A percentile compares a stretch with the other conserved stretches of the same genome.
Conservation (phyloP, 2,797 vertebrate species). For the Holocentrus rufus region DNA sequence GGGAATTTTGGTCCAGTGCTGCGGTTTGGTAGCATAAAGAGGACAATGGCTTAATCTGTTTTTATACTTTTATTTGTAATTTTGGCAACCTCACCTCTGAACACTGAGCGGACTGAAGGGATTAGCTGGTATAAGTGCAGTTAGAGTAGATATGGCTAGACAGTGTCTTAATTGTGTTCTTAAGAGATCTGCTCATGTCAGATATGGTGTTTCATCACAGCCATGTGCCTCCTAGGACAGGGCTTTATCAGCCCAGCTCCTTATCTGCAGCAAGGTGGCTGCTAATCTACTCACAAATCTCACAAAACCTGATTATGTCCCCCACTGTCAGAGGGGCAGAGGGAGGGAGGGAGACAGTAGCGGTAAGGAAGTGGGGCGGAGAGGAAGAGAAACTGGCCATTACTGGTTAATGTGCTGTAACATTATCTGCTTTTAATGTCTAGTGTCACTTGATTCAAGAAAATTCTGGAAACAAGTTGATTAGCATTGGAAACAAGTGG, state of each 20-base stretch:
- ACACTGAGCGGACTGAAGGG: conserved; percentile 33
- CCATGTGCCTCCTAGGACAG: conserved; percentile 65
- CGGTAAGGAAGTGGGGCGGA: conserved; percentile 18
- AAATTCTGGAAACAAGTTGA: no score
- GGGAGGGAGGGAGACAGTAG: conserved; percentile 12
- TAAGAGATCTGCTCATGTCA: conserved; percentile 75
- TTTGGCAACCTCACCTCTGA: conserved; percentile 35
- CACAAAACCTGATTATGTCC: conserved; percentile 75
- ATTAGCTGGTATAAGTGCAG: conserved; percentile 60
- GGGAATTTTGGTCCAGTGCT: conserved; percentile 16
- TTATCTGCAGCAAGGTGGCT: conserved; percentile 77
- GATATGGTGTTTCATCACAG: conserved; percentile 75
- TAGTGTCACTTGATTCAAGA: no score
- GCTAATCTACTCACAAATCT: conserved; percentile 78
- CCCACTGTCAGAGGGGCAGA: conserved; percentile 57
- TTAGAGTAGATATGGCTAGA: conserved; percentile 71
- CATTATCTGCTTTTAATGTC: background rate
- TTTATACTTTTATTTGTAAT: conserved; percentile 21
- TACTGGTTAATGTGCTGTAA: background rate
- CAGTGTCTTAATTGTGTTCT: conserved; percentile 79
- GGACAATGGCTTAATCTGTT: background rate
- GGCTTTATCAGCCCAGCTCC: conserved; percentile 67
- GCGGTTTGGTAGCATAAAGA: background rate
- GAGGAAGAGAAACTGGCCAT: conserved; percentile 21
- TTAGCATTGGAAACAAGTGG: no score